These are phyloP conservation scores for Rhabditophanes sp. DNA, from an alignment of 2,888 invertebrate genomes.

Conservation along the genomic window DNA sequence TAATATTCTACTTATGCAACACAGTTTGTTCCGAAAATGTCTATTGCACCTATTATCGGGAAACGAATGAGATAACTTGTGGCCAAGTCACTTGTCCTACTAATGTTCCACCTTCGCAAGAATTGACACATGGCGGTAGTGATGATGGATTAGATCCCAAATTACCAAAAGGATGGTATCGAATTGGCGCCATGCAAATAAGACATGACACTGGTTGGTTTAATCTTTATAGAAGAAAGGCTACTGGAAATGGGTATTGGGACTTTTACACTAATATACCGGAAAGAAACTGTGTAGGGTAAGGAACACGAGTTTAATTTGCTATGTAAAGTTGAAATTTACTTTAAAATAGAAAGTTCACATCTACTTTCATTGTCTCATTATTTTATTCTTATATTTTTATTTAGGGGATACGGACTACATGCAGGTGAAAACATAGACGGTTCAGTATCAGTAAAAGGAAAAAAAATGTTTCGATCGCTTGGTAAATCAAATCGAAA, in stretches of 20 bases:
- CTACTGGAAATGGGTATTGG: conserved; percentile 39
- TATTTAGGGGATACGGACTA: conserved; percentile 39
- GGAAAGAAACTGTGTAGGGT: conserved; percentile 42
- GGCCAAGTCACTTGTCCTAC: conserved; percentile 40
- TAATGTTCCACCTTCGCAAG: conserved; percentile 21
- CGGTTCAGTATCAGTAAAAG: conserved; percentile 41
- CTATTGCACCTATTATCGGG: conserved; percentile 41
- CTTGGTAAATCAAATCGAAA: conserved; percentile 31
- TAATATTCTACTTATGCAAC: too few species aligned
- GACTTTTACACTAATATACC: conserved; percentile 43
- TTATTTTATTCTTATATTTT: not conserved
- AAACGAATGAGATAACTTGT: conserved; percentile 39
- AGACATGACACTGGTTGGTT: conserved; percentile 38
- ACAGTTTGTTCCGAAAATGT: too few species aligned
- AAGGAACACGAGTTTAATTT: conserved; percentile 5
- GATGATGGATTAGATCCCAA: conserved; percentile 36
- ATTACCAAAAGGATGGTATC: conserved; percentile 39
- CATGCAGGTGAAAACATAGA: conserved; percentile 41
- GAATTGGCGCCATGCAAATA: conserved; percentile 37
- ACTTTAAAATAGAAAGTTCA: conserved; percentile 4
- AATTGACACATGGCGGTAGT: conserved; percentile 18
- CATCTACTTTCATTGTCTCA: not conserved
- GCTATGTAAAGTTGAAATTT: not conserved
- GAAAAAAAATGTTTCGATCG: conserved; percentile 41
- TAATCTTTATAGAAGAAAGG: conserved; percentile 34